phyloP scores from a whole-genome alignment of 2,888 invertebrate species.

The Ceramica pisi region DNA sequence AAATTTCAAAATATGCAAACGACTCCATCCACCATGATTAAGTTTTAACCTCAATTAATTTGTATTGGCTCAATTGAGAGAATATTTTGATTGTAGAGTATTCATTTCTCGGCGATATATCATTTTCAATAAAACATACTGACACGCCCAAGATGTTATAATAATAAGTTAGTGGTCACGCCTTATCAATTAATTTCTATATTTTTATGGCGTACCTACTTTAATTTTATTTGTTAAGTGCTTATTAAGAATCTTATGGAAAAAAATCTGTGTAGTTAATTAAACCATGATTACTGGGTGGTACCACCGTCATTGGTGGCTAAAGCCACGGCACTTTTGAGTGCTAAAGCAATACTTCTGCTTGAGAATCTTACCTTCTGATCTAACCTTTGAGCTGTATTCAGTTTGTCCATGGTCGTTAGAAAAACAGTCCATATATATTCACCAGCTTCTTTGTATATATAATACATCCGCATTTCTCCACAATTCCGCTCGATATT shows the following conservation, averaged over 20 bases:
- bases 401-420: background rate
- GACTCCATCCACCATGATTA: slow-evolving; percentile 76
- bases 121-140: slow-evolving; percentile 40
- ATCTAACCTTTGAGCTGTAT: no score
- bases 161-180: slow-evolving; percentile 50
- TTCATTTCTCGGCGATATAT: slow-evolving; percentile 46
- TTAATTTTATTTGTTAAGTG: slow-evolving; percentile 28
- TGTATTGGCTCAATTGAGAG: slow-evolving; percentile 72
- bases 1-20: slow-evolving; percentile 81
- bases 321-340: background rate
- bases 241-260: slow-evolving; percentile 26
- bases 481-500: slow-evolving; percentile 19
- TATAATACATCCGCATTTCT: slow-evolving; percentile 29
- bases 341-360: no score
- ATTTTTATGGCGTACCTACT: slow-evolving; percentile 31
- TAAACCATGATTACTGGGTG: slow-evolving; percentile 1
- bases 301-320: slow-evolving; percentile 7
- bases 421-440: background rate
- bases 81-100: slow-evolving; percentile 59
- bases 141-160: slow-evolving; percentile 44
- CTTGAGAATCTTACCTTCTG: background rate
- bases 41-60: slow-evolving; percentile 71
- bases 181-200: slow-evolving; percentile 53
- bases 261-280: slow-evolving; percentile 8
- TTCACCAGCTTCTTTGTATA: background rate